phyloP scores from a whole-genome alignment of 2,888 invertebrate genomes.

The Myopa tessellatipennis region DNA sequence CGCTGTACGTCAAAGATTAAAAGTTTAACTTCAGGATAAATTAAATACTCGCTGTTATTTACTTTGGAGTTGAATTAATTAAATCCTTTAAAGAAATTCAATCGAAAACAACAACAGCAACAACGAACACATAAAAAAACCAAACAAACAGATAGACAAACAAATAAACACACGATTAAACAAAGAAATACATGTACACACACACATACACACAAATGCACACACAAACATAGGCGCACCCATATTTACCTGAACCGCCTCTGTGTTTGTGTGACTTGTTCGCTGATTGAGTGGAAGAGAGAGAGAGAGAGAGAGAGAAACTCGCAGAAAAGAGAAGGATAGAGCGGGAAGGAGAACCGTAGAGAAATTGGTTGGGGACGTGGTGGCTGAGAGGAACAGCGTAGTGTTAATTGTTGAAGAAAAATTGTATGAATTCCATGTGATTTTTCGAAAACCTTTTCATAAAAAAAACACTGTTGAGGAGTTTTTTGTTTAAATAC shows the following conservation, averaged over 20 bases:
- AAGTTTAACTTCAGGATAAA: not conserved
- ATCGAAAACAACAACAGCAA: not conserved
- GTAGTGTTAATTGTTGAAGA: too few species aligned
- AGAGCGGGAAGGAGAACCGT: not conserved
- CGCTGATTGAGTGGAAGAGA: slow-evolving; percentile 21
- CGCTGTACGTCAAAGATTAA: not conserved
- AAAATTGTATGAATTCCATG: too few species aligned
- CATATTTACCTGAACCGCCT: not conserved
- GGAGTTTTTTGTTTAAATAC: too few species aligned
- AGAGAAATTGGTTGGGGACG: not conserved
- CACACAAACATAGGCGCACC: not conserved
- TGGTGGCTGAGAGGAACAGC: not conserved
- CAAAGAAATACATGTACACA: slow-evolving; percentile 9
- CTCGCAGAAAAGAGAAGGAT: not conserved
- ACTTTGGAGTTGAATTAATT: slow-evolving; percentile 11
- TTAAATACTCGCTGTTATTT: slow-evolving; percentile 14
- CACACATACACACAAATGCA: not conserved
- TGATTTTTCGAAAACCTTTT: too few species aligned
- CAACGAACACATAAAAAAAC: not conserved
- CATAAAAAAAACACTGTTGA: too few species aligned
- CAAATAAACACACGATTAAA: slow-evolving; percentile 16
- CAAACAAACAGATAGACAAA: not conserved
- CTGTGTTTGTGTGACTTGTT: slow-evolving; percentile 13
- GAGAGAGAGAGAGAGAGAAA: not conserved
- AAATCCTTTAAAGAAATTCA: slow-evolving; percentile 24